phyloP scores from a whole-genome alignment of 2,888 invertebrate species.

The Xanthostigma xanthostigma region DNA sequence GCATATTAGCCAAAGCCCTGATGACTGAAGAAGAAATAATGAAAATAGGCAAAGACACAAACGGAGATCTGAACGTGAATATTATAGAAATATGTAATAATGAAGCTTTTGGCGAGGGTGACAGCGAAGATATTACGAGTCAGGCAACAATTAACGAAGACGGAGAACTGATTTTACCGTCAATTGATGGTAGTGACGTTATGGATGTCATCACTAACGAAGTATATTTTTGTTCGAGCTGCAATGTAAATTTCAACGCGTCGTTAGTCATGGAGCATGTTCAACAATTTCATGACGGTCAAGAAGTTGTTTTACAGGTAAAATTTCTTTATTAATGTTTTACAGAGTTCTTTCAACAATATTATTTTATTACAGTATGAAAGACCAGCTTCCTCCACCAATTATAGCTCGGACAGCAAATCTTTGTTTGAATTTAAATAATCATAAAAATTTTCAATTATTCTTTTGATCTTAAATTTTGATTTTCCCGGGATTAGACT shows the following conservation, averaged over 20 bases:
- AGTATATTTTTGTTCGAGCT: constrained; percentile 48
- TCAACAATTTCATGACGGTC: constrained; percentile 46
- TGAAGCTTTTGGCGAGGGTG: no score
- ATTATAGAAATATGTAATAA: no score
- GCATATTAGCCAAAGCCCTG: constrained; percentile 14
- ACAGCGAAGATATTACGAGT: no score
- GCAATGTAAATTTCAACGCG: constrained; percentile 45
- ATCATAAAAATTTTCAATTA: neutral
- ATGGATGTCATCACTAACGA: constrained; percentile 19
- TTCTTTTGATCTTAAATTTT: neutral
- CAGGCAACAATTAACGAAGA: neutral
- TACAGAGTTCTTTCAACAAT: no score
- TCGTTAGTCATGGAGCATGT: constrained; percentile 42
- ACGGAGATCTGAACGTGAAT: neutral
- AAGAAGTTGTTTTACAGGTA: constrained; percentile 52
- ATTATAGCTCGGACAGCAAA: no score
- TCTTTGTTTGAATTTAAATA: no score
- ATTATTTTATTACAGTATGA: no score
- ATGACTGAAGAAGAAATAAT: constrained; percentile 7
- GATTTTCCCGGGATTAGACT: no score
- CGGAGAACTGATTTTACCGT: no score
- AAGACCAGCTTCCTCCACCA: no score
- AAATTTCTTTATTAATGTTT: neutral
- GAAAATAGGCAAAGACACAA: neutral
- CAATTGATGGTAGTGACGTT: no score